Base-by-base conservation (phyloP, 2,797 vertebrate genomes). In the Momotus momota region DNA sequence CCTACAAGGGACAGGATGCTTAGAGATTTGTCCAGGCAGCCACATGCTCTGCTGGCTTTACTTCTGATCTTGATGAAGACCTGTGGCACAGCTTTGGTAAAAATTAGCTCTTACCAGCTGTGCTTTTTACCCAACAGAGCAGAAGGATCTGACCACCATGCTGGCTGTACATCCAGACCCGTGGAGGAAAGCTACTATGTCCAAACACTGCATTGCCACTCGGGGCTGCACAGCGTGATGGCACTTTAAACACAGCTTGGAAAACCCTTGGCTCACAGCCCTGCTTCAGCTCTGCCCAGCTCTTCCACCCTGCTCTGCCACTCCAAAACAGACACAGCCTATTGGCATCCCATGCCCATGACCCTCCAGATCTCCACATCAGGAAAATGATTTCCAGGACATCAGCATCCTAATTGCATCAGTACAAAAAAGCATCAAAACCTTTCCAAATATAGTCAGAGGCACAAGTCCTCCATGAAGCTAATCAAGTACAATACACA, bases 391-490 rank as follows among this genome's bases (percentile, higher is more conserved):
- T 81, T 94, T 94, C 83, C 80, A 91, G 85, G 82, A 81, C 73
- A 91, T 78, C 79, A 87, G 92, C 88, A 94, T 74, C 70, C 88
- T 84, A 83, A 81, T 67, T 93, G 70, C 92, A 94, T 92, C 88
- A 87, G 86, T 72, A 88, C 61, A 67, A 94, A 95, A 93, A 93
- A 13, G 4, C 65, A 86, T 67, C 66, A 77, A 93, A 96, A 88
- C 60, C 90, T 96, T 86, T 74, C 97, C 97, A 96, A 96, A 97
- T 96, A 96, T 96, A 96, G 97, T 89, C 96, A 96, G 78, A 91
- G 60, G 61, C 88, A 86, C 51, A 77, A 88, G 55, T 69, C 71
- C 74, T 96, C 49, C 61, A 29, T 67, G 79, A 90, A 92, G 46
- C 61, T 7, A 45, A 38, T 74, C 58, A 62, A 90, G 81, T 75